These are phyloP conservation scores for Pristionchus entomophagus DNA, from an alignment of 2,888 invertebrate species.

Conservation along the genomic window DNA sequence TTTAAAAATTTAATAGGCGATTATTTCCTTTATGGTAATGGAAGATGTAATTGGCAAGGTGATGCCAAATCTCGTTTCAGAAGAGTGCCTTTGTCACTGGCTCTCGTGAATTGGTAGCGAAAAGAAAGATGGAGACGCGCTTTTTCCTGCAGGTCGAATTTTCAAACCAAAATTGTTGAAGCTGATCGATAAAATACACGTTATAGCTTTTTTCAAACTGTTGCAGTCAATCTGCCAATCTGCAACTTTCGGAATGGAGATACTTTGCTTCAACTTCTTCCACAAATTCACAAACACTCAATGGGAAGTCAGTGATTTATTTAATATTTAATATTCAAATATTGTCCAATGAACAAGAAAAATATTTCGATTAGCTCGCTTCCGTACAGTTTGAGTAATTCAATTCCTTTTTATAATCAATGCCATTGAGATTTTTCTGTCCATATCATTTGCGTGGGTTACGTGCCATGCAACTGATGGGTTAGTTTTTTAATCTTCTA, in stretches of 20 bases:
- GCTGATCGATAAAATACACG: too few relatives aligned
- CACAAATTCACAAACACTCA: background rate
- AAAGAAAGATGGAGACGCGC: constrained; percentile 2
- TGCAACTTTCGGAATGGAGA: background rate
- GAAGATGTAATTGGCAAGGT: too few relatives aligned
- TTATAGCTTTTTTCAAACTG: too few relatives aligned
- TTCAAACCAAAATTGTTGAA: background rate
- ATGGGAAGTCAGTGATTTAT: constrained; percentile 1
- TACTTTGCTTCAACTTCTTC: constrained; percentile 26
- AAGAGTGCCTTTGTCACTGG: background rate
- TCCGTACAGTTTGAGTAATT: too few relatives aligned
- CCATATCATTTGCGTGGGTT: constrained; percentile 25
- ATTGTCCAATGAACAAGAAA: too few relatives aligned
- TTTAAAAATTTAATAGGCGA: too few relatives aligned
- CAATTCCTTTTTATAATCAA: too few relatives aligned
- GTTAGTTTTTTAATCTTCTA: too few relatives aligned
- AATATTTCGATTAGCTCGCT: background rate
- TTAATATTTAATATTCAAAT: too few relatives aligned
- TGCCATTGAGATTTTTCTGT: constrained; percentile 43
- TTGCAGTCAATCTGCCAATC: constrained; percentile 35
- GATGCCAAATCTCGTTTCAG: background rate
- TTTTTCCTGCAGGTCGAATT: constrained; percentile 21
- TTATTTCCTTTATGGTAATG: too few relatives aligned
- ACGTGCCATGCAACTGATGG: constrained; percentile 5
- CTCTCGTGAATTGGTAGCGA: background rate